phyloP scores from a whole-genome alignment of 2,113 vertebrate species.

The Anolis sagrei region DNA sequence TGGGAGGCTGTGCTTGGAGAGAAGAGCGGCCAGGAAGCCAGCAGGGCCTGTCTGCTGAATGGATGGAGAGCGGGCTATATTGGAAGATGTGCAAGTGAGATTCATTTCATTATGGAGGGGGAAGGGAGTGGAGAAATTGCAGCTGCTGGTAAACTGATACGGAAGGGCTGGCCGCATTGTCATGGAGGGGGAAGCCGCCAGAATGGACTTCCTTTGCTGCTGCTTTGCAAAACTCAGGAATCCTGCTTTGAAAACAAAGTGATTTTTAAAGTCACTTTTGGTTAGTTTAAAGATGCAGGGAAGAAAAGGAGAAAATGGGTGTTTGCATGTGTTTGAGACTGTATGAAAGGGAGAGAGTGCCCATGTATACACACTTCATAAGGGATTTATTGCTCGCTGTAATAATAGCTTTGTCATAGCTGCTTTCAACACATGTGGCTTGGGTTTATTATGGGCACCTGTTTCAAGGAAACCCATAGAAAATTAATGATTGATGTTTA shows the following conservation, averaged over 20 bases:
- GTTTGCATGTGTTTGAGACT: not conserved
- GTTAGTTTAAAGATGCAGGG: not conserved
- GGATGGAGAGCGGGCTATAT: not conserved
- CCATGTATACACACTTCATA: not conserved
- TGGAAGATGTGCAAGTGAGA: not conserved
- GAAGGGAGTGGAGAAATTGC: not conserved
- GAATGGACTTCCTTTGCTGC: not conserved
- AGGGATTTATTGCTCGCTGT: not conserved
- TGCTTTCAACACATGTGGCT: not conserved
- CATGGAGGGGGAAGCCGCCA: not conserved
- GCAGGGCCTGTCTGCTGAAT: not conserved
- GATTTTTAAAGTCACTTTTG: not conserved
- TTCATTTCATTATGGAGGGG: conserved; percentile 25
- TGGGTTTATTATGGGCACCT: not conserved
- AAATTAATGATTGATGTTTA: not conserved
- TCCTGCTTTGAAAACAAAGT: not conserved
- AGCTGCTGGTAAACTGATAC: conserved; percentile 27
- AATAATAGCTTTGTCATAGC: not conserved
- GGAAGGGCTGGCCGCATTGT: conserved; percentile 8
- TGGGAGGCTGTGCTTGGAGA: not conserved
- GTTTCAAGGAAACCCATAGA: not conserved
- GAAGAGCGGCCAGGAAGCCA: not conserved
- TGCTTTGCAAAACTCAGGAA: not conserved
- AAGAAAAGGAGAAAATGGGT: not conserved
- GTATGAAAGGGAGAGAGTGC: too few relatives aligned